Percentiles rank a stretch among this genome's conserved stretches.
Evolutionary conservation across 2,113 vertebrate genomes (phyloP).

Genomic region (Zosterops hypoxanthus): DNA sequence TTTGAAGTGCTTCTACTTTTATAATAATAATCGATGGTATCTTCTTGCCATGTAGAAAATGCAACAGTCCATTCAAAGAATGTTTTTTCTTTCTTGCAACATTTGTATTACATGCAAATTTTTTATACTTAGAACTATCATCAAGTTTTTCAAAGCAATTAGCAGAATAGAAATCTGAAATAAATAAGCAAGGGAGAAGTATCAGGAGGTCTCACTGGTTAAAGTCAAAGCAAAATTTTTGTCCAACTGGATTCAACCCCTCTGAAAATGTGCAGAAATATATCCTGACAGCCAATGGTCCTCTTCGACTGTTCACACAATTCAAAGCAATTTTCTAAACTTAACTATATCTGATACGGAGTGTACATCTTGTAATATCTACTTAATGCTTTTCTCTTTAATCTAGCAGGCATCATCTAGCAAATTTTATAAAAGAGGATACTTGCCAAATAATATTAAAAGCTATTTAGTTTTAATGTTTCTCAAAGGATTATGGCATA

Average conservation of each 20-base stretch:
- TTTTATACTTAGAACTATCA: not conserved
- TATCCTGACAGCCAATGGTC: not conserved
- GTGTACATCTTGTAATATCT: not conserved
- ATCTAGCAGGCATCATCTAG: slow-evolving; percentile 19
- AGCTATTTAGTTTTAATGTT: slow-evolving; percentile 52
- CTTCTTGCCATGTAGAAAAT: not conserved
- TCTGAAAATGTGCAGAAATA: slow-evolving; percentile 5
- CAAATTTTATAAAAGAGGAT: slow-evolving; percentile 19
- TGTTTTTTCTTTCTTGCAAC: not conserved
- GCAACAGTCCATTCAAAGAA: not conserved
- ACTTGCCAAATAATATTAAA: slow-evolving; percentile 57
- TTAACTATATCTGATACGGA: not conserved
- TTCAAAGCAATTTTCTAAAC: slow-evolving; percentile 1
- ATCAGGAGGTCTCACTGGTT: not conserved
- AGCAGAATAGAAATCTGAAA: not conserved
- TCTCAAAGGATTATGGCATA: slow-evolving; percentile 55
- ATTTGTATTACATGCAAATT: not conserved
- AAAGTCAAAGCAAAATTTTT: not conserved
- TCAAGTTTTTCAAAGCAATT: not conserved
- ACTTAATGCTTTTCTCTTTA: slow-evolving; percentile 17
- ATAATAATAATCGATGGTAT: not conserved
- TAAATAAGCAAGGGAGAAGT: not conserved
- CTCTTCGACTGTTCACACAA: not conserved
- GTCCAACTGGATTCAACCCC: not conserved
- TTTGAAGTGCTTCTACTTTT: not conserved